Percentiles rank a stretch among this genome's conserved stretches.
phyloP scores from a whole-genome alignment of 2,113 vertebrate genomes.

The Caloenas nicobarica region DNA sequence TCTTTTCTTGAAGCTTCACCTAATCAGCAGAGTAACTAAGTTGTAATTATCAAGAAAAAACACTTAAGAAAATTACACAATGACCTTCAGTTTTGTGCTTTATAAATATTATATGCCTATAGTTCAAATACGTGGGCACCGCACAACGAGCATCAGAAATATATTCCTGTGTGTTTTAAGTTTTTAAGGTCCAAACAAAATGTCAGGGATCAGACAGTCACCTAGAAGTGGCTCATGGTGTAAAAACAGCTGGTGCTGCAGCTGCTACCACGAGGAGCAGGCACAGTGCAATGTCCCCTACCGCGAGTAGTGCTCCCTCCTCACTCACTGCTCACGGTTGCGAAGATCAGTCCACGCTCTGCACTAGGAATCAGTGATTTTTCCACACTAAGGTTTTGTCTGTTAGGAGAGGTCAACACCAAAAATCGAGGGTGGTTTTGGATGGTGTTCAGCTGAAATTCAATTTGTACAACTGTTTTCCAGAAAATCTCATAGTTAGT shows the following conservation, averaged over 20 bases:
- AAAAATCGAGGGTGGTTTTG: neutral
- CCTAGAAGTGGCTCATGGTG: neutral
- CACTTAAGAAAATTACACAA: neutral
- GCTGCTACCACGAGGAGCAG: neutral
- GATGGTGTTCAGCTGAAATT: neutral
- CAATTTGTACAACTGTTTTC: neutral
- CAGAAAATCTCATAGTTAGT: neutral
- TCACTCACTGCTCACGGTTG: neutral
- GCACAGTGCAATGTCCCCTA: too few species aligned
- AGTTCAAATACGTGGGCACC: neutral
- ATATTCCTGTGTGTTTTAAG: neutral
- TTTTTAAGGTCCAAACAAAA: neutral
- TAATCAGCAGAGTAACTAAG: neutral
- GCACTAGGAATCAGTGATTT: neutral
- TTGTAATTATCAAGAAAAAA: neutral
- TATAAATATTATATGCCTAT: neutral
- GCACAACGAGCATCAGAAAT: neutral
- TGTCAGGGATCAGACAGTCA: neutral
- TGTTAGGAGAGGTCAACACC: neutral
- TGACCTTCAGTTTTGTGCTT: neutral
- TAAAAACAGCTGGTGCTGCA: neutral
- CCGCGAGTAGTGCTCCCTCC: fast-evolving
- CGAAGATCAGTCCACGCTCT: neutral
- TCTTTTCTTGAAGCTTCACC: neutral
- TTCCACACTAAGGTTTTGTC: neutral